These are phyloP conservation scores for Keiferia lycopersicella DNA, from an alignment of 2,888 invertebrate species.

Conservation along the genomic window DNA sequence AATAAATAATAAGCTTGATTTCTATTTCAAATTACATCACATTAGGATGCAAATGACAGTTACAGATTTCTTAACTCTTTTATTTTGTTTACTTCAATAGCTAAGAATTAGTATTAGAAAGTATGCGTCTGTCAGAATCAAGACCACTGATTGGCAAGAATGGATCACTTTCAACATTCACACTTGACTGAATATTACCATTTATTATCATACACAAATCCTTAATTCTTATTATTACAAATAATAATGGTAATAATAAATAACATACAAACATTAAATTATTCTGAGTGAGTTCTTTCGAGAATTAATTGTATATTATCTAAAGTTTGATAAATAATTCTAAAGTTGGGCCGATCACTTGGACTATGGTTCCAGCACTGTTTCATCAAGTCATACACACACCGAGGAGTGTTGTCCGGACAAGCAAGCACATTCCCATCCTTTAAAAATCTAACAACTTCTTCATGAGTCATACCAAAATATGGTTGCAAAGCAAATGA, in stretches of 20 bases:
- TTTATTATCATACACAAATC: constrained; percentile 28
- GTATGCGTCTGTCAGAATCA: too few species aligned
- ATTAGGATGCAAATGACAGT: too few species aligned
- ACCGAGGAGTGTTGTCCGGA: constrained; percentile 93
- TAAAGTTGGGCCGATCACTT: constrained; percentile 91
- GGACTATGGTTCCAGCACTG: constrained; percentile 96
- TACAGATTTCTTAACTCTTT: too few species aligned
- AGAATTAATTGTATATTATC: constrained; percentile 83
- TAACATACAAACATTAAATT: constrained; percentile 34
- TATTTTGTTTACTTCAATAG: too few species aligned
- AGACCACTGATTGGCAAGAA: constrained; percentile 16
- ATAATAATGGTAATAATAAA: constrained; percentile 12
- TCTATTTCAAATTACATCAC: too few species aligned
- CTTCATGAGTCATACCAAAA: constrained; percentile 98
- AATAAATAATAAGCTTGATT: too few species aligned
- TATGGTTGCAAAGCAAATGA: constrained; percentile 98
- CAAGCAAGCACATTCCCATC: constrained; percentile 95
- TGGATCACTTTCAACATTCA: constrained; percentile 19
- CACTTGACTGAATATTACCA: background rate
- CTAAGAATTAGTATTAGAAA: too few species aligned
- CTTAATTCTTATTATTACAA: constrained; percentile 1
- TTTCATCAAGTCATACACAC: constrained; percentile 95
- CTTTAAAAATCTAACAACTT: constrained; percentile 96
- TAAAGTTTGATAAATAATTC: constrained; percentile 89
- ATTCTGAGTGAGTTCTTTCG: constrained; percentile 72